These are phyloP conservation scores for Drosophila multiciliata DNA, from an alignment of 2,888 invertebrate genomes.

Conservation along the genomic window DNA sequence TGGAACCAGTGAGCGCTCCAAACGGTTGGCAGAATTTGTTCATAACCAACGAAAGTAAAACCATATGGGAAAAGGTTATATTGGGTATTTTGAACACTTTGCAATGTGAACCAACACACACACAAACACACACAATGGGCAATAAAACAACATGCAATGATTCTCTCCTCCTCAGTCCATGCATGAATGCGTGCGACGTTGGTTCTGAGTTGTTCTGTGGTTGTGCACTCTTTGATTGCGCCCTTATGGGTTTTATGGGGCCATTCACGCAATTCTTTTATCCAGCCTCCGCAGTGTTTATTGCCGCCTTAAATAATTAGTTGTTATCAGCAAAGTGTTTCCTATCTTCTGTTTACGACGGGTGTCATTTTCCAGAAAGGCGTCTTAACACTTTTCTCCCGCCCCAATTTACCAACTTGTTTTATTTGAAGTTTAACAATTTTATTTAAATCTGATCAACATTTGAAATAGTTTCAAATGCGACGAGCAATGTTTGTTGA, in stretches of 20 bases:
- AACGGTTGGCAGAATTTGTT: constrained; percentile 40
- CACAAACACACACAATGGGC: too few species aligned
- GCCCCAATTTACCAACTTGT: constrained; percentile 57
- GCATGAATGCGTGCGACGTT: background rate
- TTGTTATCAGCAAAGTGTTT: constrained; percentile 62
- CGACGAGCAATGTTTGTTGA: too few species aligned
- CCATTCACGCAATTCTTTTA: constrained; percentile 2
- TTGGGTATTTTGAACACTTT: constrained; percentile 64
- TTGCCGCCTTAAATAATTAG: constrained; percentile 60
- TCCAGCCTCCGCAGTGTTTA: constrained; percentile 53
- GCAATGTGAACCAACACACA: constrained; percentile 30
- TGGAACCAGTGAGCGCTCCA: constrained; percentile 31
- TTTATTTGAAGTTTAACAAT: constrained; percentile 16
- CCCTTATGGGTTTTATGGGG: constrained; percentile 52
- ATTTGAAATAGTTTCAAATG: too few species aligned
- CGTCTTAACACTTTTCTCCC: constrained; percentile 67
- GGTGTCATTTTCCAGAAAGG: constrained; percentile 60
- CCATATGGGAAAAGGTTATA: constrained; percentile 18
- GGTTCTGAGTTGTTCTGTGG: constrained; percentile 8
- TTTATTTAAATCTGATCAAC: constrained; percentile 2
- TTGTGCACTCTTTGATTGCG: constrained; percentile 25
- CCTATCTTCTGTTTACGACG: constrained; percentile 34
- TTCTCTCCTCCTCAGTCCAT: constrained; percentile 8
- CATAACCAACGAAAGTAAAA: constrained; percentile 68
- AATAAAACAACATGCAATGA: constrained; percentile 54